phyloP scores from a whole-genome alignment of 2,797 vertebrate genomes.

The Ctenopoma multispine region DNA sequence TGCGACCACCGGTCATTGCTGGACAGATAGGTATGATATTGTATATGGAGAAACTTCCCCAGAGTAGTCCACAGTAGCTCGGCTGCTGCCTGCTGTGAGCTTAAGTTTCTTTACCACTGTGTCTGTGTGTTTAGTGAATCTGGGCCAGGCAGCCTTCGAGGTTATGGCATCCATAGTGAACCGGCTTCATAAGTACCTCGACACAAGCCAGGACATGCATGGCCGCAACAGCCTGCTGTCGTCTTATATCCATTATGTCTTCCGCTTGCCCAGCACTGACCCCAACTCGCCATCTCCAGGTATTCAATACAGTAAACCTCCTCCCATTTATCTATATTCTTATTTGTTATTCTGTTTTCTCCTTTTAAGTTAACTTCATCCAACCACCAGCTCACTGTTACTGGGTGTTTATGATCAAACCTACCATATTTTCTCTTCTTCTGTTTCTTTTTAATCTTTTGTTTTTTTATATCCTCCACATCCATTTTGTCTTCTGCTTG shows the following conservation, averaged over 20 bases:
- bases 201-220: conserved; percentile 97
- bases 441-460: conserved; percentile 61
- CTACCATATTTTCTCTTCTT: conserved; percentile 64
- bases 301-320: conserved; percentile 60
- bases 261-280: conserved; percentile 95
- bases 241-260: conserved; percentile 97
- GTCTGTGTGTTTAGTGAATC: conserved; percentile 87
- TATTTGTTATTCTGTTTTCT: conserved; percentile 38
- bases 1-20: conserved; percentile 96
- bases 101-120: not conserved
- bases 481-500: conserved; percentile 85
- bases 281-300: conserved; percentile 96
- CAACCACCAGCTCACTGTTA: conserved; percentile 30
- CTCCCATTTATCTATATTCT: conserved; percentile 25
- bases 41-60: not conserved
- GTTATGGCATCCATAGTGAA: conserved; percentile 98
- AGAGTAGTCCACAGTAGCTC: too few species aligned
- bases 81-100: conserved; percentile 3
- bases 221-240: conserved; percentile 96
- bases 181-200: conserved; percentile 96
- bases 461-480: conserved; percentile 49
- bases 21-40: conserved; percentile 93
- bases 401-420: conserved; percentile 39
- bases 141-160: conserved; percentile 97
- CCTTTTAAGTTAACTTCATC: conserved; percentile 59